Evolutionary conservation across 2,888 invertebrate genomes (phyloP), one percentile per base, ranked within the genome.

Genomic region (Cerastoderma edule): DNA sequence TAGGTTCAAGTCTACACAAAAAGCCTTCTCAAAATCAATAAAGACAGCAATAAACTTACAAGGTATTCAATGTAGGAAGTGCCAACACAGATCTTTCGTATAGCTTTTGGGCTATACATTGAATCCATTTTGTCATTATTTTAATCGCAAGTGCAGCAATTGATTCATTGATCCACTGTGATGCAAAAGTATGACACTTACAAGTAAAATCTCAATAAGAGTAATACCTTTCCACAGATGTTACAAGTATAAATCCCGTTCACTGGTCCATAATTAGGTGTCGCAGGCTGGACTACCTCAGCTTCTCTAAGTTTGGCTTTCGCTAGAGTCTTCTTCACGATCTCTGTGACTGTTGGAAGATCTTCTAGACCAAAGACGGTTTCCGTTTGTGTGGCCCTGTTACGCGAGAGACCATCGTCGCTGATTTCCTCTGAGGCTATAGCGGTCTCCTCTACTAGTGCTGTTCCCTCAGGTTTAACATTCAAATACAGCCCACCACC

Each of bases 181-280:
- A n/a, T n/a, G n/a, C n/a, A n/a, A n/a, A n/a, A n/a, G n/a, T n/a
- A n/a, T n/a, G n/a, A n/a, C n/a, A n/a, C n/a, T n/a, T n/a, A n/a
- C n/a, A n/a, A n/a, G n/a, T n/a, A n/a, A n/a, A n/a, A n/a, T n/a
- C n/a, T n/a, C n/a, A n/a, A n/a, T n/a, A n/a, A n/a, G n/a, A 50
- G 22, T 16, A 10, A 69, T 65, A 78, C 78, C 67, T 75, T 76
- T 10, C 78, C 82, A 74, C 82, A 82, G 6, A 82, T 71, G 35
- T 65, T 67, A 35, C 82, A 82, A 30, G 82, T 78, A 57, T 76
- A 82, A 27, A 78, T 82, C 22, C 82, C 82, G 72, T 82, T 75
- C 5, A 73, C 57, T 6, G 82, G 76, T 3, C 74, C 76, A 48
- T 67, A 35, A 28, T 32, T 50, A 5, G n/a, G 10, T 1, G 50